Percentiles rank a stretch among this genome's conserved stretches.
Evolutionary conservation across 64 coral and sea anemone species (phyloP).

Genomic region (Hydrozoanthus tunicans): DNA sequence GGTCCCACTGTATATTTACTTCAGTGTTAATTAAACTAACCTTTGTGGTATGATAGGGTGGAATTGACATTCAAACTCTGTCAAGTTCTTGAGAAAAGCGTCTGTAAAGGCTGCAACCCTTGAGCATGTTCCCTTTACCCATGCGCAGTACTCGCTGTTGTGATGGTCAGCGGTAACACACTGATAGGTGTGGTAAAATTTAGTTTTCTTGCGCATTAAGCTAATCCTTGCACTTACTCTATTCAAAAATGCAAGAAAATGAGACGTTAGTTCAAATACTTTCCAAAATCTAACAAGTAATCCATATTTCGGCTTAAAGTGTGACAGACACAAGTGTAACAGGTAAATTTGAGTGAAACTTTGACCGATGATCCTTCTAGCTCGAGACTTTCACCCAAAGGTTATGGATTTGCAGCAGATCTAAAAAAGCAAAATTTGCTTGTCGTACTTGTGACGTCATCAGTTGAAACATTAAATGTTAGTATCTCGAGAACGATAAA

Average conservation of each 20-base stretch:
- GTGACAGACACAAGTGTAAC: too few species aligned
- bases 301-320: neutral
- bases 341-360: too few species aligned
- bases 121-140: constrained; percentile 64
- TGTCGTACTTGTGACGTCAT: too few species aligned
- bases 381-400: too few species aligned
- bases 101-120: constrained; percentile 48
- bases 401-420: too few species aligned
- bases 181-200: constrained; percentile 72
- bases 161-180: constrained; percentile 82
- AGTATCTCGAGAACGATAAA: too few species aligned
- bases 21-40: constrained; percentile 12
- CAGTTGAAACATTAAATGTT: too few species aligned
- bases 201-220: constrained; percentile 74
- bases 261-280: neutral
- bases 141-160: constrained; percentile 81
- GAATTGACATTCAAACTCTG: constrained; percentile 73
- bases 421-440: too few species aligned
- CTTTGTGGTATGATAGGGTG: constrained; percentile 78
- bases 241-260: neutral
- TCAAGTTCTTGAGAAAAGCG: constrained; percentile 72
- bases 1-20: too few species aligned
- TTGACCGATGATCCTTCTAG: too few species aligned
- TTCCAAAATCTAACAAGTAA: too few species aligned
- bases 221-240: constrained; percentile 74